Percentiles rank a stretch among this genome's conserved stretches.
phyloP scores from a whole-genome alignment of 2,113 vertebrate genomes.

The Tragelaphus scriptus region DNA sequence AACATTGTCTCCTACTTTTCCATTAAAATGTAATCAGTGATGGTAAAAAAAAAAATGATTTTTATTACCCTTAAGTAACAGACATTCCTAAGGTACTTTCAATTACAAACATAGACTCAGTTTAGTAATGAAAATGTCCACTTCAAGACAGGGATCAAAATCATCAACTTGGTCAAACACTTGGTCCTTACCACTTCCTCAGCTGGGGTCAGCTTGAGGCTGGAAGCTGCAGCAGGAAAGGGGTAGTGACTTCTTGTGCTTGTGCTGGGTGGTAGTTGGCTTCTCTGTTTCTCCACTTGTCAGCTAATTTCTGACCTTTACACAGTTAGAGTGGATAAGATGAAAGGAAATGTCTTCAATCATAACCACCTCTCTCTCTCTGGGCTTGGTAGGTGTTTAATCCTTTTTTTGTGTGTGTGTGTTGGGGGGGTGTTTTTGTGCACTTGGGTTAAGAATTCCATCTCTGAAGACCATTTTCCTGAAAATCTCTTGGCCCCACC shows the following conservation, averaged over 20 bases:
- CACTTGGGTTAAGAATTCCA: not conserved
- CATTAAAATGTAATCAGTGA: constrained; percentile 16
- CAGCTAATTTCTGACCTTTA: not conserved
- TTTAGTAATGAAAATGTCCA: constrained; percentile 4
- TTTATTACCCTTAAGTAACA: constrained; percentile 14
- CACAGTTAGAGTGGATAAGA: not conserved
- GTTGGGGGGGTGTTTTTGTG: not conserved
- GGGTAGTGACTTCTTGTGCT: not conserved
- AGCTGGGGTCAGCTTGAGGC: not conserved
- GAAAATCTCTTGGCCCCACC: not conserved
- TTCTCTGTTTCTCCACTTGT: not conserved
- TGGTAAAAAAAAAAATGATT: not conserved
- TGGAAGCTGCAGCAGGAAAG: not conserved
- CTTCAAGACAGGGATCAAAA: not conserved
- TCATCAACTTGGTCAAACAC: not conserved
- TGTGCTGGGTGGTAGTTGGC: not conserved
- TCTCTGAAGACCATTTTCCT: not conserved
- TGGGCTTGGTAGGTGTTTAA: not conserved
- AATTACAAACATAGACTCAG: not conserved
- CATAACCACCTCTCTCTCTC: not conserved
- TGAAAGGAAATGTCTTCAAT: not conserved
- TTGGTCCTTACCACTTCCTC: not conserved
- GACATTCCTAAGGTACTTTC: not conserved
- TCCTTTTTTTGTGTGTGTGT: not conserved
- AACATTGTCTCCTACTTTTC: not conserved